A percentile compares a stretch with the other conserved stretches of the same genome.
Evolutionary conservation across 2,113 vertebrate genomes (phyloP).

Genomic region (Trachemys scripta): DNA sequence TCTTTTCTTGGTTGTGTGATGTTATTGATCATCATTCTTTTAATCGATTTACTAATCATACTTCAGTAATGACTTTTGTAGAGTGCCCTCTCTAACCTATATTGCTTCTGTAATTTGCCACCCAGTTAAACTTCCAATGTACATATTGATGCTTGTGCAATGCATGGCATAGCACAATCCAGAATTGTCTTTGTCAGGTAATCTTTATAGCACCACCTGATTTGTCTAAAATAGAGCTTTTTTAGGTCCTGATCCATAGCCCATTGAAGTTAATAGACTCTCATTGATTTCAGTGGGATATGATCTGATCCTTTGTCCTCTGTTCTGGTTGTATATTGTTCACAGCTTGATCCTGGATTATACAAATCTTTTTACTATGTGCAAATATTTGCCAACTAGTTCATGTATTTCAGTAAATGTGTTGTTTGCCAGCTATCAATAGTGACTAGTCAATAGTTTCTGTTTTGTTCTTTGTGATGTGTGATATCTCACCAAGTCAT

Average conservation of each 20-base stretch:
- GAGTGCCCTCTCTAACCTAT: not conserved
- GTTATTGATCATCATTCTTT: not conserved
- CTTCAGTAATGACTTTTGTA: conserved; percentile 35
- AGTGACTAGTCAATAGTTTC: not conserved
- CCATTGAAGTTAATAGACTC: not conserved
- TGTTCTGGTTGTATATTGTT: not conserved
- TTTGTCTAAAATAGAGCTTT: conserved; percentile 1
- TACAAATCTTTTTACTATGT: not conserved
- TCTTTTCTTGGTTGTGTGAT: conserved; percentile 3
- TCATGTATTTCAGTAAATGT: not conserved
- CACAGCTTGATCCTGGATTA: not conserved
- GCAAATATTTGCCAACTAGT: not conserved
- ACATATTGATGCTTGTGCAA: not conserved
- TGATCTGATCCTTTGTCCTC: not conserved
- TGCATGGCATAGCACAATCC: not conserved
- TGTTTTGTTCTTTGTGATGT: not conserved
- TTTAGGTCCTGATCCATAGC: not conserved
- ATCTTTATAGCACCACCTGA: not conserved
- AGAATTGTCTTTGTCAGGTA: not conserved
- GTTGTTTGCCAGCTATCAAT: rapidly evolving
- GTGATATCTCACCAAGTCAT: not conserved
- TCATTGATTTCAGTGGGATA: not conserved
- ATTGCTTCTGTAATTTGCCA: not conserved
- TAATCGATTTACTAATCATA: not conserved
- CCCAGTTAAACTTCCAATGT: not conserved